phyloP scores from a whole-genome alignment of 1,140 invertebrate species.

The Drosophila gunungcola region DNA sequence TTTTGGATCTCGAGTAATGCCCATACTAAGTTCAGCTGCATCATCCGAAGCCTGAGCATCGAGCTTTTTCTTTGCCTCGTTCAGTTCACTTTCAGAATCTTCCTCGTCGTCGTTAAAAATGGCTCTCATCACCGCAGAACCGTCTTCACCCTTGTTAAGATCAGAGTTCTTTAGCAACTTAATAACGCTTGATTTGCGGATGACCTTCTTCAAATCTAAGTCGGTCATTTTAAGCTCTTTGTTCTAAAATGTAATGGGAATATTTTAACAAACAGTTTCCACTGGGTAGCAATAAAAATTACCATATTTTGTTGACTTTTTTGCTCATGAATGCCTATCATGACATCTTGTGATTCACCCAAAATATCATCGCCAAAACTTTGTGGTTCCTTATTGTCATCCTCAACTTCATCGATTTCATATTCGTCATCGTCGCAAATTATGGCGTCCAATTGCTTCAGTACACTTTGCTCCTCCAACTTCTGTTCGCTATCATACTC shows the following conservation, averaged over 20 bases:
- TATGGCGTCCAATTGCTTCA: constrained; percentile 64
- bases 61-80: neutral
- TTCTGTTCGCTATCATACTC: constrained; percentile 62
- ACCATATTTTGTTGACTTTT: constrained; percentile 36
- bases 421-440: constrained; percentile 51
- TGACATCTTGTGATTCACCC: neutral
- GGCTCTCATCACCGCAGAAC: constrained; percentile 72
- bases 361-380: constrained; percentile 16
- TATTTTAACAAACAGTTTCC: neutral
- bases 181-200: constrained; percentile 66
- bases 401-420: constrained; percentile 20
- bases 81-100: constrained; percentile 13
- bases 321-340: constrained; percentile 4
- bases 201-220: constrained; percentile 49
- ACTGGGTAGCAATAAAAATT: neutral
- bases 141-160: constrained; percentile 74
- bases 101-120: constrained; percentile 72
- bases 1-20: constrained; percentile 18
- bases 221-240: constrained; percentile 40
- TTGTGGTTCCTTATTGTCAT: constrained; percentile 18
- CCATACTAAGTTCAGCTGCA: constrained; percentile 6
- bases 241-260: constrained; percentile 15
- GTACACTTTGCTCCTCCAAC: constrained; percentile 64
- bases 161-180: constrained; percentile 81
- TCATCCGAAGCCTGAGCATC: neutral